These are phyloP conservation scores for Drosophila mayri DNA, from an alignment of 1,140 invertebrate species.

Conservation along the genomic window DNA sequence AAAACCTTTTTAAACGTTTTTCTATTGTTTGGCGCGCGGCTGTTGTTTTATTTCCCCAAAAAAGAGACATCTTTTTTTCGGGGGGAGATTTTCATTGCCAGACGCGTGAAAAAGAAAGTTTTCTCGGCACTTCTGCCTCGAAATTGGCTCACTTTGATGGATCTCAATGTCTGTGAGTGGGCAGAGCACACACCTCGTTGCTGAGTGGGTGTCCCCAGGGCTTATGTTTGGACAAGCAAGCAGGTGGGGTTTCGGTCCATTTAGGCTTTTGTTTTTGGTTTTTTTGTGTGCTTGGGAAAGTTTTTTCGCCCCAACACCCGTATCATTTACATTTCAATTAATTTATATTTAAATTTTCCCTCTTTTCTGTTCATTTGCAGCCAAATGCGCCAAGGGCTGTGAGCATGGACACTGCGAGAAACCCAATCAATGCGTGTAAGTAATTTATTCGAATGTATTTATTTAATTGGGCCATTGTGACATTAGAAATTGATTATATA, in stretches of 20 bases:
- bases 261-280: constrained; percentile 14
- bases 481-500: background rate
- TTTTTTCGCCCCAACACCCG: constrained; percentile 32
- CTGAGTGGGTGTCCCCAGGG: constrained; percentile 57
- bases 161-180: constrained; percentile 60
- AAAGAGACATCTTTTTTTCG: constrained; percentile 47
- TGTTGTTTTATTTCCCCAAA: constrained; percentile 53
- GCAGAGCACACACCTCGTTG: constrained; percentile 28
- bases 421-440: constrained; percentile 98
- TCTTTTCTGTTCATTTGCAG: constrained; percentile 89
- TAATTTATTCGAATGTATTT: constrained; percentile 84
- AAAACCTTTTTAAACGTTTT: constrained; percentile 58
- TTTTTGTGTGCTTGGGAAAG: constrained; percentile 49
- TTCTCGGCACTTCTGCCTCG: constrained; percentile 33
- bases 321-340: constrained; percentile 72
- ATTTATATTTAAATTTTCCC: constrained; percentile 84
- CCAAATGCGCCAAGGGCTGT: constrained; percentile 96
- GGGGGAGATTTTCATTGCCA: constrained; percentile 58
- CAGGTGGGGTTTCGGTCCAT: constrained; percentile 44
- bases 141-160: constrained; percentile 65
- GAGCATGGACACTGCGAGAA: constrained; percentile 96
- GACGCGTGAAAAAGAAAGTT: constrained; percentile 85
- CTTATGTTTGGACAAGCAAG: constrained; percentile 1
- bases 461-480: constrained; percentile 19
- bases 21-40: constrained; percentile 53